Evolutionary conservation across 2,113 vertebrate species (phyloP).

Genomic region (Antechinus stuartii): DNA sequence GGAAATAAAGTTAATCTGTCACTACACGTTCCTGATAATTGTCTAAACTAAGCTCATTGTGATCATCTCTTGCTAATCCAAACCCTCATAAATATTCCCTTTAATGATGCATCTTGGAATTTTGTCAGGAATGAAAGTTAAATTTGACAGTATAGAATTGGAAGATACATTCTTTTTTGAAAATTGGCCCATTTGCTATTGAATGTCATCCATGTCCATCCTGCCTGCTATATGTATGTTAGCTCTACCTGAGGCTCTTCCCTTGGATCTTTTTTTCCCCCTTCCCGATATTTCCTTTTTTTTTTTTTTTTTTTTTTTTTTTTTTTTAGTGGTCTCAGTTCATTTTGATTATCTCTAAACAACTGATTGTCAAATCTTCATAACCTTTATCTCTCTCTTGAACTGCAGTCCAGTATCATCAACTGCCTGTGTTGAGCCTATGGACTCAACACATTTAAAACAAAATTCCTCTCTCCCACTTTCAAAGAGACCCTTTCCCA

Average conservation of each 20-base stretch:
- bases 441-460: background rate
- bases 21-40: background rate
- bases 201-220: background rate
- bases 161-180: background rate
- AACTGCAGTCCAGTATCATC: background rate
- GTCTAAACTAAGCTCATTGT: background rate
- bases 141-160: background rate
- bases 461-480: background rate
- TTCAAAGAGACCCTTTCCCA: background rate
- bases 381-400: background rate
- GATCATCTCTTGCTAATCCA: background rate
- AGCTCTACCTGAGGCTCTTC: background rate
- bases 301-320: too few species aligned
- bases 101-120: background rate
- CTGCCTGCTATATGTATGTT: background rate
- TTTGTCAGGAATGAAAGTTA: background rate
- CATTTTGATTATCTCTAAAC: background rate
- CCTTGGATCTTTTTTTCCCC: background rate
- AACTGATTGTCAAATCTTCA: background rate
- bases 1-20: background rate
- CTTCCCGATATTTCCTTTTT: too few species aligned
- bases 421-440: background rate
- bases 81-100: background rate
- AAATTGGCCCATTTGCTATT: background rate
- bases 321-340: background rate